Base-by-base conservation (phyloP, 2,888 invertebrate genomes). In the Philereme transversata region DNA sequence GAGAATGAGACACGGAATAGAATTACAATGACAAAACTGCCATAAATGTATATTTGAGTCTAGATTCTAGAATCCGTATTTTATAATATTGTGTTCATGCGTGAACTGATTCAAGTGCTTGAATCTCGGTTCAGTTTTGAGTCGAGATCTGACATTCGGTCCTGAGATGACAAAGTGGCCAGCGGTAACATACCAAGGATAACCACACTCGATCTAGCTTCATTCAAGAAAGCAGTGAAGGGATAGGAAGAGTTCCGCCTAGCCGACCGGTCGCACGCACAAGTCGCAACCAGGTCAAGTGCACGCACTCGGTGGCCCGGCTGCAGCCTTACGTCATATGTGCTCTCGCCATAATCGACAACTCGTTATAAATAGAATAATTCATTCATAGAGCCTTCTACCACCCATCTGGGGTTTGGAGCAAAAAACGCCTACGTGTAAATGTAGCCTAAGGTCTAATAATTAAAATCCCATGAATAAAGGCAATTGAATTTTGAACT, bases 251-350 rank as follows among this genome's bases (percentile, higher is more conserved):
- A 84, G 84, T 81, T 83, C 79, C 76, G 77, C 67, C 70, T 70
- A 72, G 64, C 48, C 70, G 73, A 82, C 84, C 80, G 84, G 86
- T 78, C 73, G 22, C 22, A 22, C 22, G 22, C 22, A 3, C 22
- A 22, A 22, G 22, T 22, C 22, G 60, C 50, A 68, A 78, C 72
- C 88, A 63, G 88, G 90, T 87, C 90, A 90, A 90, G 90, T 88
- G 85, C 84, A 83, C 66, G 62, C 65, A 60, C 62, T 67, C 67
- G 63, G 72, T 65, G 69, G 69, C 64, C 71, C 55, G 48, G 67
- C 55, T 55, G 57, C 57, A 54, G 59, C 61, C 56, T 84, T 83
- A 87, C 84, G 78, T 86, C 85, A 84, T 43, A 45, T 69, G 60
- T 68, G 74, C 78, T 75, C 78, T 79, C 79, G 77, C 77, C 74